Evolutionary conservation across 2,888 invertebrate genomes (phyloP).

Genomic region (Patella pellucida): DNA sequence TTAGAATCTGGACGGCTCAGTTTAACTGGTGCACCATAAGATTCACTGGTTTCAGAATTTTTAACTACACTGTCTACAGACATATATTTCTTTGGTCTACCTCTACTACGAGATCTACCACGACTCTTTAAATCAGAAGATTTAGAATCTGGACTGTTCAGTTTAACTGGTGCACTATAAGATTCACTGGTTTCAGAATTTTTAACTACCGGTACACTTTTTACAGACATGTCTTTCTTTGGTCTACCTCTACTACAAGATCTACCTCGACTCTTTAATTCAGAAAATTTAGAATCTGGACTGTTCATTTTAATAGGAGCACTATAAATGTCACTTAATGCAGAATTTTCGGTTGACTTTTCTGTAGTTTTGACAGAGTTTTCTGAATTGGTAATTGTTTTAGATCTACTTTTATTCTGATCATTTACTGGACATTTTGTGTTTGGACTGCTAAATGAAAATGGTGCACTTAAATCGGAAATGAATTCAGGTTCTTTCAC

Average conservation of each 20-base stretch:
- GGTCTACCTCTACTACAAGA: constrained; percentile 3
- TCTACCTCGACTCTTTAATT: neutral
- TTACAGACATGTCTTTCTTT: neutral
- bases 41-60: neutral
- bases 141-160: neutral
- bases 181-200: neutral
- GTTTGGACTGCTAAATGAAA: too few relatives aligned
- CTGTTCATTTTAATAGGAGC: neutral
- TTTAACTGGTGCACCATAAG: neutral
- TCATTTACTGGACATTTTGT: too few relatives aligned
- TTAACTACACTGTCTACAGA: neutral
- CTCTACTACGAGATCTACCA: neutral
- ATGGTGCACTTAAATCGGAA: too few relatives aligned
- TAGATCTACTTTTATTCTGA: too few relatives aligned
- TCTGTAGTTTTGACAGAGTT: too few relatives aligned
- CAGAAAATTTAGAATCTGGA: neutral
- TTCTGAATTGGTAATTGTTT: too few relatives aligned
- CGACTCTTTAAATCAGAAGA: neutral
- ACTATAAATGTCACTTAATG: neutral
- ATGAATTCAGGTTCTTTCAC: too few relatives aligned
- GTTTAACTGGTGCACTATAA: neutral
- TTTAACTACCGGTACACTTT: too few relatives aligned
- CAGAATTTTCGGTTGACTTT: too few relatives aligned
- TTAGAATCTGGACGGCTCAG: neutral
- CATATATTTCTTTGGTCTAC: neutral